A percentile compares a stretch with the other conserved stretches of the same genome.
phyloP scores from a whole-genome alignment of 2,888 invertebrate species.

The Hoplodrina ambigua region DNA sequence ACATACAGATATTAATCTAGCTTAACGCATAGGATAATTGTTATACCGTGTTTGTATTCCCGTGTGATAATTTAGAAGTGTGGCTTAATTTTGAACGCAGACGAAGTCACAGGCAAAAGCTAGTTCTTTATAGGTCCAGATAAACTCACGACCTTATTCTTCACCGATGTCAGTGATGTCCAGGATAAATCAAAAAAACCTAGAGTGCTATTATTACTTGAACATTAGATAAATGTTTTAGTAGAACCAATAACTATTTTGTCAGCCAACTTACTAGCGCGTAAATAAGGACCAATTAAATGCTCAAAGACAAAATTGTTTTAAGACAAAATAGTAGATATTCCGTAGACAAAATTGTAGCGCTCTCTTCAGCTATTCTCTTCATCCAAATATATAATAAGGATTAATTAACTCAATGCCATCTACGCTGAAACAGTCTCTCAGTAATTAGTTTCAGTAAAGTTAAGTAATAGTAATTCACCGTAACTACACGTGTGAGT shows the following conservation, averaged over 20 bases:
- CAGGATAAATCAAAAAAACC: too few species aligned
- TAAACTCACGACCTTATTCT: too few species aligned
- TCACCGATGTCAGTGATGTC: not conserved
- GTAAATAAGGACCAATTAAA: constrained; percentile 8
- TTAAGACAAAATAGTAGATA: not conserved
- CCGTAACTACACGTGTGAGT: constrained; percentile 50
- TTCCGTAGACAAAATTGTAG: constrained; percentile 9
- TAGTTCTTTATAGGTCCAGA: too few species aligned
- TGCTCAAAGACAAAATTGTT: not conserved
- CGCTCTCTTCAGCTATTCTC: constrained; percentile 22
- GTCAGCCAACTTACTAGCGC: not conserved
- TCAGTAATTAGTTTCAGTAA: constrained; percentile 61
- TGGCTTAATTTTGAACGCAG: too few species aligned
- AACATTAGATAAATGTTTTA: not conserved
- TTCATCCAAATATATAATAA: constrained; percentile 48
- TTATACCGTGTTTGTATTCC: too few species aligned
- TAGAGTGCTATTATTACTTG: too few species aligned
- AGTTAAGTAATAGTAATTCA: constrained; percentile 65
- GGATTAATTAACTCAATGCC: constrained; percentile 53
- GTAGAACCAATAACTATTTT: too few species aligned
- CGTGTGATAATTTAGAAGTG: too few species aligned
- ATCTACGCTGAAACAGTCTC: constrained; percentile 41
- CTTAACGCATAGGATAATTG: too few species aligned
- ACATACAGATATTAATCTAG: too few species aligned
- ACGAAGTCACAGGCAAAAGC: too few species aligned